A percentile compares a stretch with the other conserved stretches of the same genome.
Conservation (phyloP, 1,140 invertebrate species). For the Pachypsylla venusta region DNA sequence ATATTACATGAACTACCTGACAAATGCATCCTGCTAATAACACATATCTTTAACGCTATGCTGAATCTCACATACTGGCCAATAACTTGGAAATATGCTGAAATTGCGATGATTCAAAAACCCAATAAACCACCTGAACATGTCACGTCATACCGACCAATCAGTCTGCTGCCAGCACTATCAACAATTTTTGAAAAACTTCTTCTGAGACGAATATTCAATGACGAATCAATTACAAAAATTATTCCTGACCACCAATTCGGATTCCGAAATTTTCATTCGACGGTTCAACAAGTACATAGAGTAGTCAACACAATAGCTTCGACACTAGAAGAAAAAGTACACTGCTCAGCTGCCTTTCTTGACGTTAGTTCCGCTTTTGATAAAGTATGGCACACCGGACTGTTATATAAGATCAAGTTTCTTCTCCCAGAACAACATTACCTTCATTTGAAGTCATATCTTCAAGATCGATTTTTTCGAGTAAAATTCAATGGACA, state of each 20-base stretch:
- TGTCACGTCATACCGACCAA: too few species aligned
- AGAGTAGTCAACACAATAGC: neutral
- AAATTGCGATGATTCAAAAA: too few species aligned
- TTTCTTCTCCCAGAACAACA: neutral
- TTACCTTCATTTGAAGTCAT: neutral
- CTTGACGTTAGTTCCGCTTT: neutral
- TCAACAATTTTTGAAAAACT: too few species aligned
- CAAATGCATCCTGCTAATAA: neutral
- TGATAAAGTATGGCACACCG: too few species aligned
- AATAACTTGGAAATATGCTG: slow-evolving; percentile 27
- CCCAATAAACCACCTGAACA: too few species aligned
- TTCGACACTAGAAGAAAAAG: neutral
- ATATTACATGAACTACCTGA: neutral
- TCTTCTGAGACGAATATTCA: too few species aligned
- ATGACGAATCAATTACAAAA: too few species aligned
- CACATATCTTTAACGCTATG: neutral
- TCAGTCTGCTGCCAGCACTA: too few species aligned
- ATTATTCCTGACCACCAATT: slow-evolving; percentile 2
- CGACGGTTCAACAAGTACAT: neutral
- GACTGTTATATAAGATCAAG: neutral
- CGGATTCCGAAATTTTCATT: neutral
- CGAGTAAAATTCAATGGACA: neutral
- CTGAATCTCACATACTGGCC: slow-evolving; percentile 10
- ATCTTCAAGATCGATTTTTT: slow-evolving; percentile 4
- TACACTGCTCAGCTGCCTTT: neutral